Conservation (phyloP, 2,797 vertebrate genomes). For the Girardinus metallicus region DNA sequence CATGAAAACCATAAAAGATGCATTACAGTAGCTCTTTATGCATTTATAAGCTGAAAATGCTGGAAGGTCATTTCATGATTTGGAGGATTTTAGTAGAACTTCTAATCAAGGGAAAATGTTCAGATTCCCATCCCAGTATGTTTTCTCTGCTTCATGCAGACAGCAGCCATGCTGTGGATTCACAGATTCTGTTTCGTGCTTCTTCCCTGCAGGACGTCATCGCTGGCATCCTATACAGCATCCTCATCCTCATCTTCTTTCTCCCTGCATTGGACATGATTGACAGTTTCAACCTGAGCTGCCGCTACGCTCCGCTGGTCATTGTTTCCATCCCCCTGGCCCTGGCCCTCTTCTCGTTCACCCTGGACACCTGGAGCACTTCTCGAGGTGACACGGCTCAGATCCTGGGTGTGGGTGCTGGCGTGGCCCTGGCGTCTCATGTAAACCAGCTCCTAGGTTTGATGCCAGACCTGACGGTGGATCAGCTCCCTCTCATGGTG, state of each 20-base stretch:
- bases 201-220: slow-evolving; percentile 87
- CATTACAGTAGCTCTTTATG: not conserved
- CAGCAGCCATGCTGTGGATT: not conserved
- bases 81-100: not conserved
- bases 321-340: slow-evolving; percentile 88
- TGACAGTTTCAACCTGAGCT: slow-evolving; percentile 90
- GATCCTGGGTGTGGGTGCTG: slow-evolving; percentile 93
- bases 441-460: slow-evolving; percentile 83
- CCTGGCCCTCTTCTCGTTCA: slow-evolving; percentile 94
- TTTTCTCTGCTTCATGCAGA: not conserved
- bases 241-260: slow-evolving; percentile 89
- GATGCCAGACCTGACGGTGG: slow-evolving; percentile 78
- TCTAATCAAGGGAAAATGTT: not conserved
- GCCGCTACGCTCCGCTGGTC: slow-evolving; percentile 86
- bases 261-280: slow-evolving; percentile 88
- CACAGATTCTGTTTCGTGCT: slow-evolving; percentile 24
- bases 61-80: not conserved
- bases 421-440: slow-evolving; percentile 90
- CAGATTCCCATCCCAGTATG: not conserved
- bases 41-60: not conserved
- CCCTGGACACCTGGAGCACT: slow-evolving; percentile 97
- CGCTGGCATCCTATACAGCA: slow-evolving; percentile 89
- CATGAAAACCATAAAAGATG: not conserved
- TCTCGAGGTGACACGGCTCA: slow-evolving; percentile 95
- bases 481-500: slow-evolving; percentile 79